Base-by-base conservation (phyloP, 2,888 invertebrate genomes). In the Drosophila hamatofila region DNA sequence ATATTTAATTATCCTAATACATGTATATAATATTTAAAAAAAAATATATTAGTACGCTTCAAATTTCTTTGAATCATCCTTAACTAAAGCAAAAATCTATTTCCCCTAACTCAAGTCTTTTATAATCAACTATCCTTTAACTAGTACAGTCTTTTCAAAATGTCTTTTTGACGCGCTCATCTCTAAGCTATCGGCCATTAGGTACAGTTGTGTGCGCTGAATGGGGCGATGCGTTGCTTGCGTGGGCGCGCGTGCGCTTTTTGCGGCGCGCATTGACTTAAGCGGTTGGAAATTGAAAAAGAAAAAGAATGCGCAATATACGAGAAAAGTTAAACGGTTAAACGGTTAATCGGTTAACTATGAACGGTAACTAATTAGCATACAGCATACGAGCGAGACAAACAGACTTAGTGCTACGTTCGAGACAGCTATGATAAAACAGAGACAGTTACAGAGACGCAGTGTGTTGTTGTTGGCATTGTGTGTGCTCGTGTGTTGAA, bases 241-340 rank as follows among this genome's bases (percentile, higher is more conserved):
- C 76, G 56, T 72, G 71, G 58, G 57, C 55, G 57, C 64, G 73
- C 76, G 46, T 76, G 56, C 60, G 76, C 57, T 51, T 54, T 33
- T 69, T 49, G 56, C 27, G 66, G 63, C 85, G 86, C 80, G 86
- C 83, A 85, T 85, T 81, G 86, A 85, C 86, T 70, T 59, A 82
- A 82, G 82, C 82, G 72, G 66, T 81, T 88, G 72, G 61, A 88
- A 85, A 88, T 83, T 75, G 85, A 79, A 82, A 87, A 64, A 68
- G 74, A 68, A 75, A 74, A 81, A 70, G 70, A 59, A 76, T 63
- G 70, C 83, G 81, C 81, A 83, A 66, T 63, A 60, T 72, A 65
- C 69, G 72, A 67, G 59, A 64, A 62, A 71, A n/a, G 49, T 59
- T 33, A 73, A 39, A 72, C 64, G 42, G 21, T 33, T 33, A 72